These are phyloP conservation scores for Sciaenops ocellatus DNA, from an alignment of 2,797 vertebrate genomes.

Conservation along the genomic window DNA sequence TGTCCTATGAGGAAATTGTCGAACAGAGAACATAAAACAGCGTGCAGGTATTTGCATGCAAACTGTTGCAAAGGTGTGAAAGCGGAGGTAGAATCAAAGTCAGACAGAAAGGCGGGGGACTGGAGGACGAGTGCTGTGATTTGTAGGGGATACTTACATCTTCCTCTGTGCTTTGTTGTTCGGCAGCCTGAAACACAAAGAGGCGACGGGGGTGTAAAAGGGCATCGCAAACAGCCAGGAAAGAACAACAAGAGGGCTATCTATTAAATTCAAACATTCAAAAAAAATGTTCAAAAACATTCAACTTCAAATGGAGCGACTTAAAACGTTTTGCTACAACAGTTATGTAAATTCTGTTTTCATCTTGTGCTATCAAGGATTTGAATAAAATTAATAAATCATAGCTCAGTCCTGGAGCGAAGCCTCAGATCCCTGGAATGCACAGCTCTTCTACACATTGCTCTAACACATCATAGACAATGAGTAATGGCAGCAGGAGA, in stretches of 20 bases:
- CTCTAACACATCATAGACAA: constrained; percentile 67
- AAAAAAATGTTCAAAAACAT: constrained; percentile 40
- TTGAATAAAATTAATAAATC: constrained; percentile 72
- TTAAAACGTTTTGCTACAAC: constrained; percentile 52
- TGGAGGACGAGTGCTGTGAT: constrained; percentile 26
- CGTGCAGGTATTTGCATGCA: constrained; percentile 56
- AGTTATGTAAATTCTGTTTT: constrained; percentile 56
- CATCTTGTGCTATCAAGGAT: constrained; percentile 43
- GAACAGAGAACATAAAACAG: constrained; percentile 26
- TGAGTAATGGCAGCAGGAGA: constrained; percentile 76
- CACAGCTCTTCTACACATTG: constrained; percentile 30
- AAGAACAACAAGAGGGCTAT: constrained; percentile 37
- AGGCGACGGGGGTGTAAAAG: constrained; percentile 42
- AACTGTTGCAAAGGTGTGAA: constrained; percentile 53
- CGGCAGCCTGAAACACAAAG: constrained; percentile 82
- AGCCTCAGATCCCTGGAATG: constrained; percentile 38
- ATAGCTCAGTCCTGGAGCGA: constrained; percentile 28
- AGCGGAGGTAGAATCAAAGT: constrained; percentile 21
- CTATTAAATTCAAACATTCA: constrained; percentile 28
- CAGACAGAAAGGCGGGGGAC: constrained; percentile 18
- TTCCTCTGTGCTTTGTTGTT: constrained; percentile 86
- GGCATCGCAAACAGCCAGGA: constrained; percentile 26
- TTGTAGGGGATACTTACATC: constrained; percentile 83
- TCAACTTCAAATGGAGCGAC: constrained; percentile 47
- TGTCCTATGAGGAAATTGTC: constrained; percentile 25